Evolutionary conservation across 2,113 vertebrate species (phyloP).

Genomic region (Labeo catla): DNA sequence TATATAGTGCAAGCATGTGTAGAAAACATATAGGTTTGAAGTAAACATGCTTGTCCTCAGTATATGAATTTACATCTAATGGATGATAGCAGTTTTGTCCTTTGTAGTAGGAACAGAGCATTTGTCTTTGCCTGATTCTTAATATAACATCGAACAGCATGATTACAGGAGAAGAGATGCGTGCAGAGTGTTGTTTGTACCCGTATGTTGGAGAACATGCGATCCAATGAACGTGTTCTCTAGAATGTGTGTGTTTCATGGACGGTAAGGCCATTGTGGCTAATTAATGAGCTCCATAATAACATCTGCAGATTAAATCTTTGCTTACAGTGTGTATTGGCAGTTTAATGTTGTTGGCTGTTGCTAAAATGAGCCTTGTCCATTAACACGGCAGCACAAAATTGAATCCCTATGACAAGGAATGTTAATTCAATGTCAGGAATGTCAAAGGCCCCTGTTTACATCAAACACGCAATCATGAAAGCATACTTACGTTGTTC

Average conservation of each 20-base stretch:
- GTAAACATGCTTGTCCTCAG: background rate
- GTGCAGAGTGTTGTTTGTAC: constrained; percentile 34
- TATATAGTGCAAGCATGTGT: background rate
- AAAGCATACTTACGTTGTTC: background rate
- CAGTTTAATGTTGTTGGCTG: constrained; percentile 31
- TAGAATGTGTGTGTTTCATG: constrained; percentile 4
- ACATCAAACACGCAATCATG: background rate
- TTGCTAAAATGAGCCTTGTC: constrained; percentile 35
- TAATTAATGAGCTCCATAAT: constrained; percentile 41
- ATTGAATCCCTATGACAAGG: constrained; percentile 17
- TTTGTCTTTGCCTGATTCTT: constrained; percentile 51
- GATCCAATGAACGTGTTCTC: background rate
- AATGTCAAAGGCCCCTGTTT: constrained; percentile 11
- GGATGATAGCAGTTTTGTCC: constrained; percentile 48
- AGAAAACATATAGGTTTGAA: background rate
- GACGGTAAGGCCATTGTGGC: background rate
- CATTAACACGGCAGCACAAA: background rate
- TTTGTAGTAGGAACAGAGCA: constrained; percentile 48
- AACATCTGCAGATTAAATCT: constrained; percentile 13
- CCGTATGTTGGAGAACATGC: constrained; percentile 47
- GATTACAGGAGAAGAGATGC: constrained; percentile 37
- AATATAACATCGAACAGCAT: constrained; percentile 49
- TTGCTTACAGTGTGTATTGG: constrained; percentile 4
- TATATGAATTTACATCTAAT: constrained; percentile 47
- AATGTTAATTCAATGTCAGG: constrained; percentile 31